phyloP scores from a whole-genome alignment of 92 coral and sea anemone species.

The Porites evermanni region DNA sequence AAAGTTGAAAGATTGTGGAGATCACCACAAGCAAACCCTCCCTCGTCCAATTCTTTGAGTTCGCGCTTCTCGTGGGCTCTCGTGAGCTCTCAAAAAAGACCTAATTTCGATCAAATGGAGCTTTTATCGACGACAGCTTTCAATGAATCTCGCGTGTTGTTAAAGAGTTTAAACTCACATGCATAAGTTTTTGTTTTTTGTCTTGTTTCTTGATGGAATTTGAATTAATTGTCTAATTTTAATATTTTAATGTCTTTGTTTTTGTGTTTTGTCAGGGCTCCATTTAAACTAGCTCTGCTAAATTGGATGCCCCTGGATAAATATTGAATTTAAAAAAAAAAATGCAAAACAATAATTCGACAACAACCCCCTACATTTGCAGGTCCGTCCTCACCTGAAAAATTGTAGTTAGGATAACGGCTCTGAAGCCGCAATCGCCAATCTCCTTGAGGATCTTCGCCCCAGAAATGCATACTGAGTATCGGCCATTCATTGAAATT shows the following conservation, averaged over 20 bases:
- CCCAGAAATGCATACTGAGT: conserved; percentile 46
- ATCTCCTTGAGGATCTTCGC: conserved; percentile 37
- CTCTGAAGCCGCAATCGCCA: conserved; percentile 31
- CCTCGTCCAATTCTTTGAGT: no score
- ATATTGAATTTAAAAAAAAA: no score
- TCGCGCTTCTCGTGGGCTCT: background rate
- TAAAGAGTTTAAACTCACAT: no score
- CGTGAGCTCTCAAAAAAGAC: background rate
- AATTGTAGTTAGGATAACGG: conserved; percentile 7
- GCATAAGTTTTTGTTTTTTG: background rate
- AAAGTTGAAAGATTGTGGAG: no score
- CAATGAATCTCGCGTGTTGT: no score
- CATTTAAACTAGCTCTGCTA: no score
- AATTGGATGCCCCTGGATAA: no score
- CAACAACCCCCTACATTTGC: no score
- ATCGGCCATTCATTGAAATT: conserved; percentile 37
- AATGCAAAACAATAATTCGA: background rate
- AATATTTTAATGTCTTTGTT: no score
- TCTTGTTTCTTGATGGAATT: background rate
- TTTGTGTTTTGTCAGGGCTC: no score
- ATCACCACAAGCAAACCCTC: no score
- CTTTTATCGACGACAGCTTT: background rate
- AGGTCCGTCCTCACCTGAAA: conserved; percentile 19
- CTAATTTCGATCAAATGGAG: background rate
- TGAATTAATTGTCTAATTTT: no score